These are phyloP conservation scores for Corydoras maculifer DNA, from an alignment of 2,113 vertebrate species.

Conservation along the genomic window DNA sequence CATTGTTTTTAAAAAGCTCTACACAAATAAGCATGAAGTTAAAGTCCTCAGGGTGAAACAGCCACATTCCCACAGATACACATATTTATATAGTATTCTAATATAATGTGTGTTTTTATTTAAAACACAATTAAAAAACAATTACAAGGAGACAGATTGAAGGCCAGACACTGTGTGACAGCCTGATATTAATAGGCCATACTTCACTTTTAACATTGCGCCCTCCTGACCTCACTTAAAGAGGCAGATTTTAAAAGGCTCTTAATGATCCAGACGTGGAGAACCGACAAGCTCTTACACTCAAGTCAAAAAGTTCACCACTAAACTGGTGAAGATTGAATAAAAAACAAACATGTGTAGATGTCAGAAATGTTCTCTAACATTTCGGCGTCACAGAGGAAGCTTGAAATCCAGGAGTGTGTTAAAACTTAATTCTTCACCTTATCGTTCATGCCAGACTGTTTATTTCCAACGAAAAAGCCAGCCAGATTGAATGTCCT, in stretches of 20 bases:
- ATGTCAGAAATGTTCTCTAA: slow-evolving; percentile 8
- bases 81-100: too few relatives aligned
- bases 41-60: too few relatives aligned
- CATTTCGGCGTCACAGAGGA: slow-evolving; percentile 18
- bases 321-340: neutral
- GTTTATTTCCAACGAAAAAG: slow-evolving; percentile 27
- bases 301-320: slow-evolving; percentile 3
- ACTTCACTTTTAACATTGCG: neutral
- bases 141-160: neutral
- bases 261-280: slow-evolving; percentile 10
- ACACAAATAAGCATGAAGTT: too few relatives aligned
- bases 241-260: slow-evolving; percentile 5
- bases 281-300: slow-evolving; percentile 12
- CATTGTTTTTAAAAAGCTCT: too few relatives aligned
- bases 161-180: slow-evolving; percentile 2
- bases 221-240: slow-evolving; percentile 19
- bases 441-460: slow-evolving; percentile 9
- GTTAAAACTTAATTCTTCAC: neutral
- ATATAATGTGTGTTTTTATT: too few relatives aligned
- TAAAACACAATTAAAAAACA: neutral
- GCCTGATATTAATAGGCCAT: slow-evolving; percentile 14
- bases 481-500: slow-evolving; percentile 30
- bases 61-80: too few relatives aligned
- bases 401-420: slow-evolving; percentile 2
- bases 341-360: slow-evolving; percentile 4